These are phyloP conservation scores for Drosophila kambysellisi DNA, from an alignment of 2,888 invertebrate species.

Conservation along the genomic window DNA sequence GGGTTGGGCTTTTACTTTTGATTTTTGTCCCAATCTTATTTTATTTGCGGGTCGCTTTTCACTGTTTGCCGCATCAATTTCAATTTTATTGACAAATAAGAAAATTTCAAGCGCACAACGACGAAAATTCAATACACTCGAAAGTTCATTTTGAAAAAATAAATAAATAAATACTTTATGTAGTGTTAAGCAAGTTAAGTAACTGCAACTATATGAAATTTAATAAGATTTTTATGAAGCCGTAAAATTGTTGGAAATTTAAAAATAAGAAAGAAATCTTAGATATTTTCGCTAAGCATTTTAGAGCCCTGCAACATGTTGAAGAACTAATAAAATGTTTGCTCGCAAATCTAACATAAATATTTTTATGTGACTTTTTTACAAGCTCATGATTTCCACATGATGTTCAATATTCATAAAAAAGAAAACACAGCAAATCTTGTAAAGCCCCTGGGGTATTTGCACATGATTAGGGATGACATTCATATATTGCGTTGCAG, in stretches of 20 bases:
- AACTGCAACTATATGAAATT: background rate
- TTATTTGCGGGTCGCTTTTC: slow-evolving; percentile 67
- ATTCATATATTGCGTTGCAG: slow-evolving; percentile 17
- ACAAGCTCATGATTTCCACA: background rate
- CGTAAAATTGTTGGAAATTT: background rate
- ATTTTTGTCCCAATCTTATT: slow-evolving; percentile 61
- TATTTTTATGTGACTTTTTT: background rate
- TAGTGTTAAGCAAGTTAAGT: background rate
- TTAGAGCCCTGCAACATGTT: background rate
- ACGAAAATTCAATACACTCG: slow-evolving; percentile 50
- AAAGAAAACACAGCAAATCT: background rate
- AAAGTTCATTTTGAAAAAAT: too few species aligned
- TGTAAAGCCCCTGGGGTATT: background rate
- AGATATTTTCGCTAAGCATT: background rate
- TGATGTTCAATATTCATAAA: background rate
- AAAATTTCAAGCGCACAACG: background rate
- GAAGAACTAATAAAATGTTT: background rate
- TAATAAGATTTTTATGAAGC: background rate
- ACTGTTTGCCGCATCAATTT: slow-evolving; percentile 79
- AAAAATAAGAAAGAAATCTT: background rate
- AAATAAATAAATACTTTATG: background rate
- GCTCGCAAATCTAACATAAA: background rate
- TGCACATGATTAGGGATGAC: background rate
- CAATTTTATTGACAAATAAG: slow-evolving; percentile 77
- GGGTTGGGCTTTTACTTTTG: slow-evolving; percentile 47